Conservation (phyloP, 2,888 invertebrate species). For the Noctua janthina region DNA sequence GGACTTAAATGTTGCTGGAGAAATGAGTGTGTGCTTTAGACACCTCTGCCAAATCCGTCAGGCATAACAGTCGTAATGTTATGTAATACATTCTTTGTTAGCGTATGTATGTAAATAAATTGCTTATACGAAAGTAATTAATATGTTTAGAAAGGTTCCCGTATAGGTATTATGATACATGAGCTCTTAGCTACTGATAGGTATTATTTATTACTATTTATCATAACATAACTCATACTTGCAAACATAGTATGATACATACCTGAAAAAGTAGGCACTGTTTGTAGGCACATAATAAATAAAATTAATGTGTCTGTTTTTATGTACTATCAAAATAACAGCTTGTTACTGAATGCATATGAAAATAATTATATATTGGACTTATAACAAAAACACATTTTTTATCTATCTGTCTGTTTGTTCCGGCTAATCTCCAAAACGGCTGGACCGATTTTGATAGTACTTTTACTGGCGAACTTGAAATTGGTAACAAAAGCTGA, state of each 20-base stretch:
- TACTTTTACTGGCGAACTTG: too few relatives aligned
- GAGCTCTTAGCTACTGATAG: not conserved
- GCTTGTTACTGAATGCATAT: too few relatives aligned
- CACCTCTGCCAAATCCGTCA: not conserved
- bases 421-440: too few relatives aligned
- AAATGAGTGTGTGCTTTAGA: not conserved
- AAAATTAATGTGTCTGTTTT: too few relatives aligned
- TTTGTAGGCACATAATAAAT: too few relatives aligned
- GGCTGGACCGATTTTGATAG: too few relatives aligned
- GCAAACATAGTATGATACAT: not conserved
- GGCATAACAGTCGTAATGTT: not conserved
- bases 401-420: too few relatives aligned
- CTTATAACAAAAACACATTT: too few relatives aligned
- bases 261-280: not conserved
- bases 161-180: not conserved
- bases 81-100: not conserved
- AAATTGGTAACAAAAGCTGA: too few relatives aligned
- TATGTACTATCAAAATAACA: too few relatives aligned
- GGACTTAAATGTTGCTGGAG: not conserved
- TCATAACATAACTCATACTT: not conserved
- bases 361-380: too few relatives aligned
- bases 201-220: conserved; percentile 8
- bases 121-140: not conserved
- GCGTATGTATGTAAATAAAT: not conserved
- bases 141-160: not conserved